These are phyloP conservation scores for Sebastiscus tertius DNA, from an alignment of 2,797 vertebrate species.

Conservation along the genomic window DNA sequence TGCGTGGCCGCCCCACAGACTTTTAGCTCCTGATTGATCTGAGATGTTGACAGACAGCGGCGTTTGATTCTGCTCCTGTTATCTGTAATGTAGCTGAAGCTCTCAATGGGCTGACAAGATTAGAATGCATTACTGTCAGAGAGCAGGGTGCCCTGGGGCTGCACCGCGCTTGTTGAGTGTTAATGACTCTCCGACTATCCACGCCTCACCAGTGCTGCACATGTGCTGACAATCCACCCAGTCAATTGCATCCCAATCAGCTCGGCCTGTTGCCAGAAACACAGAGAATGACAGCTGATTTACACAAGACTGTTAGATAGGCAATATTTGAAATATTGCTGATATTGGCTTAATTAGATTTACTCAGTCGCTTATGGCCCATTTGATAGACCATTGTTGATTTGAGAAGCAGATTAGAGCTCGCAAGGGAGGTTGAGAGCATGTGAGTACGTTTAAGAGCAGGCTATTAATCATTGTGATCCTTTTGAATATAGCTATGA, in stretches of 20 bases:
- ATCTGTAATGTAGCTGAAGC: conserved; percentile 81
- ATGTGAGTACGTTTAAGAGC: not conserved
- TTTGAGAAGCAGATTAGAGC: conserved; percentile 13
- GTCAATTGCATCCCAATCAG: conserved; percentile 74
- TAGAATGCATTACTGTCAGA: conserved; percentile 84
- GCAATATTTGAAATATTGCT: conserved; percentile 29
- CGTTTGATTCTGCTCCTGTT: conserved; percentile 79
- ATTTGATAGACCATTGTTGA: conserved; percentile 7
- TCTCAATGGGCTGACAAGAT: conserved; percentile 82
- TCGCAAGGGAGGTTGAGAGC: not conserved
- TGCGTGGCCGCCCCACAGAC: conserved; percentile 59
- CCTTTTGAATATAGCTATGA: not conserved
- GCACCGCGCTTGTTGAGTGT: conserved; percentile 70
- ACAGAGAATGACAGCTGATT: conserved; percentile 43
- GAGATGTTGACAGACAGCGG: conserved; percentile 77
- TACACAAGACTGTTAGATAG: conserved; percentile 44
- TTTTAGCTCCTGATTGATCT: conserved; percentile 74
- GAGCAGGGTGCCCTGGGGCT: conserved; percentile 75
- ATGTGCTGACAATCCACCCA: conserved; percentile 71
- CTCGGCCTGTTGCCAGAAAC: conserved; percentile 28
- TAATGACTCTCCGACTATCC: conserved; percentile 79
- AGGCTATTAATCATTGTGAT: conserved; percentile 4
- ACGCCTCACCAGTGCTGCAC: conserved; percentile 56
- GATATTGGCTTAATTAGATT: conserved; percentile 37
- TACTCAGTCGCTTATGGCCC: not conserved